Percentiles rank a stretch among this genome's conserved stretches.
Conservation (phyloP, 2,888 invertebrate species). For the Cremastobaeus sp. region DNA sequence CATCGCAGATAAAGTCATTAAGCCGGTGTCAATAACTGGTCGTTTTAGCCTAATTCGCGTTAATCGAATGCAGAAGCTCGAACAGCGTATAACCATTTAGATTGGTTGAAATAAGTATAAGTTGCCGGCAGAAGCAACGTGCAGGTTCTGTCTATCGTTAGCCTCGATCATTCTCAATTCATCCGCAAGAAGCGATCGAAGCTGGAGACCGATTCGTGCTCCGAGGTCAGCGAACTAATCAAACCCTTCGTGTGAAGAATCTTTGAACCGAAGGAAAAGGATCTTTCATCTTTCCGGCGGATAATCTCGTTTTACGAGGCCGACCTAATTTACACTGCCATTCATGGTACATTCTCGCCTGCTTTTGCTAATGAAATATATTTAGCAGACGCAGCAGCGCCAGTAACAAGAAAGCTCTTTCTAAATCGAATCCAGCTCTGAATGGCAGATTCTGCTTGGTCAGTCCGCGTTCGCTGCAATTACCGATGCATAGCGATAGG, state of each 20-base stretch:
- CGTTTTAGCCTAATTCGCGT: constrained; percentile 31
- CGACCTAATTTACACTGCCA: constrained; percentile 58
- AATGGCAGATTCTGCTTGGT: constrained; percentile 56
- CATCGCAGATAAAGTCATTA: constrained; percentile 20
- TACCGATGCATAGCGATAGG: constrained; percentile 62
- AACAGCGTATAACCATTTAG: constrained; percentile 26
- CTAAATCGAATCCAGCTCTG: constrained; percentile 61
- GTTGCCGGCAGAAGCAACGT: constrained; percentile 61
- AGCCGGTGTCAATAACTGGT: constrained; percentile 22
- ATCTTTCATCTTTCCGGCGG: constrained; percentile 58
- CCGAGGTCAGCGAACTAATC: constrained; percentile 56
- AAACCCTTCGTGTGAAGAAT: constrained; percentile 56
- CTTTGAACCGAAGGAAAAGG: constrained; percentile 43
- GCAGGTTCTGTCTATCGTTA: constrained; percentile 63
- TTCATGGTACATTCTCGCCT: constrained; percentile 41
- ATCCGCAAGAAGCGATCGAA: constrained; percentile 58
- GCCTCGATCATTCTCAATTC: constrained; percentile 57
- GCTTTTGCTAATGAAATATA: constrained; percentile 47
- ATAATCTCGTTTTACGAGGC: constrained; percentile 57
- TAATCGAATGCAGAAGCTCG: constrained; percentile 31
- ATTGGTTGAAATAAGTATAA: constrained; percentile 56
- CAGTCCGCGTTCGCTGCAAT: constrained; percentile 58
- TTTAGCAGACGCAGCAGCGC: constrained; percentile 25
- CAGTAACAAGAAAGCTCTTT: constrained; percentile 18
- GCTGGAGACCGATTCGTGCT: constrained; percentile 61